Evolutionary conservation across 2,888 invertebrate genomes (phyloP), one percentile per base, ranked within the genome.

Genomic region (Diploptera punctata): DNA sequence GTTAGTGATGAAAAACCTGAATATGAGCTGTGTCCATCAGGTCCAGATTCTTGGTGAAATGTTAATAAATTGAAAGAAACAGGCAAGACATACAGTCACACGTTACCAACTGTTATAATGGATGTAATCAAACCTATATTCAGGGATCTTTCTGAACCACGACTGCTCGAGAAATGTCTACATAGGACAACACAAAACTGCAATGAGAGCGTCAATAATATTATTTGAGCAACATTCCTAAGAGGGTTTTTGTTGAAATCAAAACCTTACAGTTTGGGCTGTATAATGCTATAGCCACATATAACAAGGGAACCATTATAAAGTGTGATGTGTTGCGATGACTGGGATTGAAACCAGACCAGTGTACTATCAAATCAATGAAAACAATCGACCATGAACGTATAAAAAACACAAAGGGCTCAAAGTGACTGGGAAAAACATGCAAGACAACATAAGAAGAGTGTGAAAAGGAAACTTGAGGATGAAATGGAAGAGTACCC

Each of bases 101-200:
- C n/a, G n/a, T 1, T 68, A 33, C 65, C 31, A 19, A 10, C n/a
- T 0, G 7, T 31, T 31, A 29, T 68, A 16, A 52, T 68, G 31
- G 68, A 52, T 0, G 47, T 43, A 29, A 10, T 68, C 9, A 49
- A 52, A 68, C 68, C 49, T 13, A 68, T 68, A n/a, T 68, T 68
- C 1, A 26, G 68, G 21, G 54, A 68, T 52, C 33, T 68, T 13
- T 68, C 49, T 18, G 52, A 47, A 3, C 0, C 13, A 10, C 18
- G 7, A 16, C 43, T 73, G 16, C 29, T 70, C 19, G 19, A 67
- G 60, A 73, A 67, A 47, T 70, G 73, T 67, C 31, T 73, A n/a
- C 54, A 61, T 44, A 47, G 65, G 10, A 13, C 16, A 9, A 73
- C 67, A 31, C 70, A 73, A 31, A 71, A 71, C 38, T 49, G 24